Evolutionary conservation across 1,140 invertebrate species (phyloP), one percentile per base, ranked within the genome.

Genomic region (Lordiphosa stackelbergi): DNA sequence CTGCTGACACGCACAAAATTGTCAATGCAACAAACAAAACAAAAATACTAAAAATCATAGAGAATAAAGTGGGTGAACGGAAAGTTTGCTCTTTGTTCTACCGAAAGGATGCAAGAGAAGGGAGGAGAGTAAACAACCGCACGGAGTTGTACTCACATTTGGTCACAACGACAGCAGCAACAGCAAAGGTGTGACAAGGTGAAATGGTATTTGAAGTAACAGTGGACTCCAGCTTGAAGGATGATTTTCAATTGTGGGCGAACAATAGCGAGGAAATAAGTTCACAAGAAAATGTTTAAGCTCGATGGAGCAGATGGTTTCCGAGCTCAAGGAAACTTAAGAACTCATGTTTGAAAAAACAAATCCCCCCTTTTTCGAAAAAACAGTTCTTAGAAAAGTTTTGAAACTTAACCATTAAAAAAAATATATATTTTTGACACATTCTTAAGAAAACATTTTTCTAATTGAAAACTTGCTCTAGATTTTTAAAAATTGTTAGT

Each of bases 1-100:
- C 47, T 79, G 74, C 75, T 79, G 74, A 79, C 74, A 79, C 75
- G 74, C 74, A 79, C 66, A 71, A 79, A 69, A 49, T 66, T 45
- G 66, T 59, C 61, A 81, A 81, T 81, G 75, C 74, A 79, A 62
- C 60, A 66, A 66, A 19, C 65, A 37, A 45, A 42, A 43, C 22
- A 36, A 35, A 12, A 24, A 19, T 59, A 4, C 43, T 40, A 40
- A 60, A 68, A 68, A 54, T 71, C 69, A 73, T 72, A 22, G 52
- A 34, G 43, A 70, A 37, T 38, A 53, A 72, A 70, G 53, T 36
- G 40, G 37, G 56, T 22, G 46, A 48, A 22, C 41, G 37, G 51
- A 62, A 73, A 73, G 66, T 64, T 53, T 51, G 42, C 57, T 19
- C 43, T 42, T 79, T 81, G 75, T 79, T 69, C 75, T 55, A 59